Conservation (phyloP, 2,888 invertebrate genomes). For the Ectemnius lituratus region DNA sequence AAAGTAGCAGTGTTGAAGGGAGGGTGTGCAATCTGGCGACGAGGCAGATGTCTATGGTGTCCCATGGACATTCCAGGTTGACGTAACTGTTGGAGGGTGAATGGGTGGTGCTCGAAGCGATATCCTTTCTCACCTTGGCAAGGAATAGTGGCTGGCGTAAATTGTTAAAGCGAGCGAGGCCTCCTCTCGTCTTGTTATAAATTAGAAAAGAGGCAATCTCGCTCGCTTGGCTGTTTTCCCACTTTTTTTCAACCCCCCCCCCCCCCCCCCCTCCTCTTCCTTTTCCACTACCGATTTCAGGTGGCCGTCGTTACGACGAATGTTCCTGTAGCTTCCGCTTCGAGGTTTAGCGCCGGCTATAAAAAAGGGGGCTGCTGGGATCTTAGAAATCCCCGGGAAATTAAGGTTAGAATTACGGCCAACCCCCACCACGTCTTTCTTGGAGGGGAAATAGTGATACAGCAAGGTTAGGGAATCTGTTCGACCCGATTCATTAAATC, state of each 20-base stretch:
- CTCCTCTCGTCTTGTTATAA: constrained; percentile 75
- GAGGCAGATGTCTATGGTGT: no score
- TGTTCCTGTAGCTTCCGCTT: not conserved
- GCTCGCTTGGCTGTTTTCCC: constrained; percentile 48
- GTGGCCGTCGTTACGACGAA: not conserved
- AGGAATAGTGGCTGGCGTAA: constrained; percentile 61
- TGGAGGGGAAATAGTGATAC: not conserved
- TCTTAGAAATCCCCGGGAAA: constrained; percentile 53
- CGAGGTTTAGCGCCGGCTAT: constrained; percentile 43
- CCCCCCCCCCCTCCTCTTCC: not conserved
- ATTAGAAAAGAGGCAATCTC: constrained; percentile 77
- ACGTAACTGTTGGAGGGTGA: no score
- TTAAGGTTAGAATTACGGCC: constrained; percentile 43
- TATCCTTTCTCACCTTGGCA: no score
- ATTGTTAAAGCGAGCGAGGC: constrained; percentile 72
- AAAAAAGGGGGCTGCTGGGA: constrained; percentile 47
- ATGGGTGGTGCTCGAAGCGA: no score
- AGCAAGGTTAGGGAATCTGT: not conserved
- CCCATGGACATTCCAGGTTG: no score
- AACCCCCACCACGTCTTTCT: not conserved
- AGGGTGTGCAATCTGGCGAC: no score
- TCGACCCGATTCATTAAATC: not conserved
- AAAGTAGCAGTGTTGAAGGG: no score
- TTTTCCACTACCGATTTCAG: not conserved
- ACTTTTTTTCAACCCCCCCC: not conserved